Conservation (phyloP, 2,113 vertebrate species). For the Uria lomvia region DNA sequence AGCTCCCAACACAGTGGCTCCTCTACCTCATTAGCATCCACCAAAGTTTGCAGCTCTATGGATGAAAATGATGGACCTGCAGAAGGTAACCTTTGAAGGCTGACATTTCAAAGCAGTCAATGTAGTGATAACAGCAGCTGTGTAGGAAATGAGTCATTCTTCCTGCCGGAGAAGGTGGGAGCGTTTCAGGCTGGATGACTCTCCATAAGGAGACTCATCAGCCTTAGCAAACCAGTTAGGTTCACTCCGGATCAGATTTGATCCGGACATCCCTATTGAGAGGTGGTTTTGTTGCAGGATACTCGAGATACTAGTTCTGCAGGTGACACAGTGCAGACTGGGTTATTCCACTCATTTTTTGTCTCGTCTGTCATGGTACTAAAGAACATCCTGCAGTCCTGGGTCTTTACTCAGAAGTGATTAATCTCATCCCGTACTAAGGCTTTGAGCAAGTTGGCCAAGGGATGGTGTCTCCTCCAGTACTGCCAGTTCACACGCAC, state of each 20-base stretch:
- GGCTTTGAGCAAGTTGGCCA: neutral
- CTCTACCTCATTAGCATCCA: conserved; percentile 93
- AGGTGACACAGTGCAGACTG: neutral
- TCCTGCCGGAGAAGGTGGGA: conserved; percentile 36
- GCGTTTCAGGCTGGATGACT: neutral
- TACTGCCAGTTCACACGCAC: neutral
- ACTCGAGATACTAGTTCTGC: neutral
- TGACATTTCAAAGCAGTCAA: conserved; percentile 38
- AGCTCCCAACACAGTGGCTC: conserved; percentile 95
- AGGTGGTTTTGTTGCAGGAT: neutral
- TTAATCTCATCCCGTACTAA: neutral
- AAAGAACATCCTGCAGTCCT: neutral
- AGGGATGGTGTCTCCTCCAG: neutral
- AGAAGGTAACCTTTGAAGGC: conserved; percentile 81
- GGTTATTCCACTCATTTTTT: neutral
- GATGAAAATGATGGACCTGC: conserved; percentile 90
- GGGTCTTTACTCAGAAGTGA: neutral
- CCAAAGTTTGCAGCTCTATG: conserved; percentile 98
- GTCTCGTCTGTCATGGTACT: neutral
- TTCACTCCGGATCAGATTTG: neutral
- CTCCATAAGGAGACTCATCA: neutral
- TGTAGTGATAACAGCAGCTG: conserved; percentile 39
- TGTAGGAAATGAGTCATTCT: conserved; percentile 46
- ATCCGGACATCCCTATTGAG: neutral
- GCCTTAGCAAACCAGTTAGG: neutral